Base-by-base conservation (phyloP, 2,113 vertebrate genomes). In the Anoplopoma fimbria region DNA sequence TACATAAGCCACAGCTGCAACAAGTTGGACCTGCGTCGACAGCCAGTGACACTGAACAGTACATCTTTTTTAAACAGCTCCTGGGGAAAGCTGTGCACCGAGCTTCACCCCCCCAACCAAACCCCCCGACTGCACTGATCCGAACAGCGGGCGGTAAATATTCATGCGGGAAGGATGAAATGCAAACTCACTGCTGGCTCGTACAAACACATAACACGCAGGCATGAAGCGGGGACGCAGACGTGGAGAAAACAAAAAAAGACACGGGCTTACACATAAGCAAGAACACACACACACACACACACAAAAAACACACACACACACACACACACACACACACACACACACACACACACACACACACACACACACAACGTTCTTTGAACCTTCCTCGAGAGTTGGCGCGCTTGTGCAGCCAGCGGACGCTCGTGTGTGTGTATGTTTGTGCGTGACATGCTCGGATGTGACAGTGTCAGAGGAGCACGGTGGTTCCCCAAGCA, bases 381-480 rank as follows among this genome's bases (percentile, higher is more conserved):
- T 64, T 88, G 61, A 76, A 60, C 61, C 83, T 89, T 87, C 57
- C 65, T 88, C 21, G 63, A 86, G 69, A 90, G 87, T 65, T 75
- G 12, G 45, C 71, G 80, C 71, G 69, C 12, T 60, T 36, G 55
- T 70, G 63, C 70, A 36, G 53, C 40, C 29, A 25, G 29, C 27
- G 40, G 61, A 40, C 55, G 51, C n/a, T 42, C 65, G 72, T 25
- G 61, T 36, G 49, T 82, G 61, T 74, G 69, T 31, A 27, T 77
- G 67, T 79, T 80, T 85, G 80, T 70, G 78, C 6, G 51, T 89
- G 92, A 92, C 88, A 85, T 89, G 40, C 55, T 89, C 57, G 1
- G 83, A 92, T 91, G 91, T 92, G 90, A 90, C 92, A 87, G 75
- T 77, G 85, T 91, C 84, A 83, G 79, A 86, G 84, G 85, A 91